Conservation (phyloP, 2,888 invertebrate species). For the Emmelina monodactyla region DNA sequence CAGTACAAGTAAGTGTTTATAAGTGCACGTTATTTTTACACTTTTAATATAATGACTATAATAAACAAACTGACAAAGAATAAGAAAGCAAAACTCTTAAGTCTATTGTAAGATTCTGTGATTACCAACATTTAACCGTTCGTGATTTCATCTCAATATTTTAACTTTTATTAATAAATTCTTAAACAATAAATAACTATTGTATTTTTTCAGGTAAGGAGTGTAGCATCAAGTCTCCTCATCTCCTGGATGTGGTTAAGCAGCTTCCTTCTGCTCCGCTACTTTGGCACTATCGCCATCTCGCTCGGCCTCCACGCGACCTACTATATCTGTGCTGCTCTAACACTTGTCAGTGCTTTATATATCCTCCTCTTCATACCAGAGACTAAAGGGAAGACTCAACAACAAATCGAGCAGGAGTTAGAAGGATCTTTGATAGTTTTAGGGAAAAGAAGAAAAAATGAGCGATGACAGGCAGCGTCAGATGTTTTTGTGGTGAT, state of each 20-base stretch:
- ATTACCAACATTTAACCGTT: too few relatives aligned
- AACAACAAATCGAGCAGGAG: slow-evolving; percentile 38
- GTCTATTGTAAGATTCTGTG: background rate
- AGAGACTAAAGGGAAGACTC: slow-evolving; percentile 46
- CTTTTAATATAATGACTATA: background rate
- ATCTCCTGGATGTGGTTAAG: slow-evolving; percentile 58
- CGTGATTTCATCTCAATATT: too few relatives aligned
- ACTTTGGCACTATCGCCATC: slow-evolving; percentile 42
- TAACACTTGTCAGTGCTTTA: slow-evolving; percentile 42
- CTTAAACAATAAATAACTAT: background rate
- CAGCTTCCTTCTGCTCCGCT: slow-evolving; percentile 48
- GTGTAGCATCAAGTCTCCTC: slow-evolving; percentile 49
- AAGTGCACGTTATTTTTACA: background rate
- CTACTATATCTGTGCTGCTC: slow-evolving; percentile 46
- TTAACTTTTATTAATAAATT: too few relatives aligned
- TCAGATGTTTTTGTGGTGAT: slow-evolving; percentile 1
- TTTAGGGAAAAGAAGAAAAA: slow-evolving; percentile 22
- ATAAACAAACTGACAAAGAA: background rate
- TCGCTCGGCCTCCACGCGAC: slow-evolving; percentile 44
- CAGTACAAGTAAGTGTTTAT: slow-evolving; percentile 44
- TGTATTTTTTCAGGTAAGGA: slow-evolving; percentile 33
- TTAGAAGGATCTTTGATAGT: slow-evolving; percentile 38
- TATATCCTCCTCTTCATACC: slow-evolving; percentile 39
- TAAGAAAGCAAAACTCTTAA: background rate
- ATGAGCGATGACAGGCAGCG: slow-evolving; percentile 35